phyloP scores from a whole-genome alignment of 2,113 vertebrate species.

The Solea senegalensis region DNA sequence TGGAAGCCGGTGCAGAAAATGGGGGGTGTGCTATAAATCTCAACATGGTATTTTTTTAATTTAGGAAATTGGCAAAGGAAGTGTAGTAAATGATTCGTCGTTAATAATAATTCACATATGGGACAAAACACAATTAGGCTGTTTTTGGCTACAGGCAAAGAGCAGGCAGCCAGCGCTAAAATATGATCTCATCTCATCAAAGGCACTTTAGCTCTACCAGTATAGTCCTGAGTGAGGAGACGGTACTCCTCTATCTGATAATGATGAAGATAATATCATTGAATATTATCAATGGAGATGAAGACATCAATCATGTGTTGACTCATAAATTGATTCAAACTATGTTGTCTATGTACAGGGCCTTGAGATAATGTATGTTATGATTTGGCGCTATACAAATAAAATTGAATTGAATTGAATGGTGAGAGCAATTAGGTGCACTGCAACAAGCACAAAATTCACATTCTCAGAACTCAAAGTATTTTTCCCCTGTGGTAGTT shows the following conservation, averaged over 20 bases:
- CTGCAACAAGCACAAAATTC: slow-evolving; percentile 37
- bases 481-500: slow-evolving; percentile 34
- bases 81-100: slow-evolving; percentile 81
- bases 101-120: slow-evolving; percentile 85
- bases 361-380: no score
- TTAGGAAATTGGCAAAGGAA: slow-evolving; percentile 83
- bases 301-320: slow-evolving; percentile 65
- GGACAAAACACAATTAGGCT: slow-evolving; percentile 78
- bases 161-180: slow-evolving; percentile 68
- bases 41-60: slow-evolving; percentile 81
- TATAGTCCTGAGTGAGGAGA: slow-evolving; percentile 66
- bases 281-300: slow-evolving; percentile 62
- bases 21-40: slow-evolving; percentile 67
- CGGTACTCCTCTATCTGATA: slow-evolving; percentile 56
- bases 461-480: slow-evolving; percentile 14
- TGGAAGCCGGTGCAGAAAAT: slow-evolving; percentile 72
- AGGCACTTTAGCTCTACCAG: slow-evolving; percentile 75
- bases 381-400: no score
- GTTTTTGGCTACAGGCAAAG: slow-evolving; percentile 80
- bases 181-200: slow-evolving; percentile 79
- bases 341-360: no score
- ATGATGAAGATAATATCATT: slow-evolving; percentile 72
- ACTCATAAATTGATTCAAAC: slow-evolving; percentile 54
- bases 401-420: slow-evolving; percentile 17
- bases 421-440: slow-evolving; percentile 30